phyloP scores from a whole-genome alignment of 1,140 invertebrate genomes.

The Trissolcus basalis region DNA sequence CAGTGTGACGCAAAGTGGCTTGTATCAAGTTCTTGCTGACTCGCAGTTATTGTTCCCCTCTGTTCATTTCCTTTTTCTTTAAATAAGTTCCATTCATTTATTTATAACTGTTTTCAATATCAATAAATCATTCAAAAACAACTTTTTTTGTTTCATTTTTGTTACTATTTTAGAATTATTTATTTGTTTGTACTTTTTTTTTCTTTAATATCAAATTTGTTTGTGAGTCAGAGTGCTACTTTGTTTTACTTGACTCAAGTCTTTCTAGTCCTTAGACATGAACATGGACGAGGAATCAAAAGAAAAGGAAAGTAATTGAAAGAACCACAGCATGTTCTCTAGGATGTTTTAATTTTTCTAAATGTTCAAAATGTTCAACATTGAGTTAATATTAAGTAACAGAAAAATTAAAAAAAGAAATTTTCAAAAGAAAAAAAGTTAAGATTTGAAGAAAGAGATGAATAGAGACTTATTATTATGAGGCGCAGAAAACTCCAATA shows the following conservation, averaged over 20 bases:
- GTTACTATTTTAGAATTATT: background rate
- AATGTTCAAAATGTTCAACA: too few relatives aligned
- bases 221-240: too few relatives aligned
- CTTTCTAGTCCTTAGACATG: conserved; percentile 1
- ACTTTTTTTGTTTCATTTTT: background rate
- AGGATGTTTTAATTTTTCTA: conserved; percentile 3
- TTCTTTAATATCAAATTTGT: background rate
- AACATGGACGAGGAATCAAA: conserved; percentile 3
- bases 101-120: background rate
- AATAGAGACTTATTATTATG: conserved; percentile 3
- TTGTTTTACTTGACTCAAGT: background rate
- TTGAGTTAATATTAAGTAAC: too few relatives aligned
- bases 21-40: background rate
- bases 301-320: conserved; percentile 17
- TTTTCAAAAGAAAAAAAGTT: background rate
- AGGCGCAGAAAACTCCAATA: conserved; percentile 12
- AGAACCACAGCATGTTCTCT: conserved; percentile 1
- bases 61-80: background rate
- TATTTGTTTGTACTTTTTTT: background rate
- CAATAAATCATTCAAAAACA: background rate
- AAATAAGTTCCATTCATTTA: background rate
- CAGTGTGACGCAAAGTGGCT: conserved; percentile 9
- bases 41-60: background rate
- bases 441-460: background rate
- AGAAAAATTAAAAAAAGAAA: background rate